Evolutionary conservation across 2,888 invertebrate species (phyloP), one percentile per base, ranked within the genome.

Genomic region (Tachina fera): DNA sequence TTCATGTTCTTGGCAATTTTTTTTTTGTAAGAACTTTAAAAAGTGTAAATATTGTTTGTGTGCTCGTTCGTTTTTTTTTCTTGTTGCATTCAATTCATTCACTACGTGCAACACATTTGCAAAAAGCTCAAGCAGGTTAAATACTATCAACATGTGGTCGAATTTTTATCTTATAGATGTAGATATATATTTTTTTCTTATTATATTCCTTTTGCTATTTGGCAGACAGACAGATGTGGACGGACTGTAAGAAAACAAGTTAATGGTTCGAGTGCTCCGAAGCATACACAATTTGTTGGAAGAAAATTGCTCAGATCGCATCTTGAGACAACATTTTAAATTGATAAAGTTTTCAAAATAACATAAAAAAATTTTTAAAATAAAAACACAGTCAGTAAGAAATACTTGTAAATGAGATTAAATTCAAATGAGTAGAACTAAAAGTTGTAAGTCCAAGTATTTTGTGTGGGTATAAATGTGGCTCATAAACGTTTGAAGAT

Each of bases 61-160:
- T n/a, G n/a, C n/a, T n/a, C n/a, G n/a, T n/a, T n/a, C n/a, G n/a
- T n/a, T n/a, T n/a, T n/a, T n/a, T n/a, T n/a, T n/a, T 6, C 45
- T 56, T 61, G 75, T 47, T 81, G 75, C 68, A 75, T 81, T 41
- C 67, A 60, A 63, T 78, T 63, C 56, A 63, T 79, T 53, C 31
- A 14, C 63, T 58, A 84, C 84, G 84, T 84, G 84, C 80, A 76
- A 72, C 67, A 77, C 76, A 81, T 81, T 72, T 53, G 63, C 53
- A 72, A 79, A 77, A 77, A 58, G 60, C 49, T 65, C 65, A 49
- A 77, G 61, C 77, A 81, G 67, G 58, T 84, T 84, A 81, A 81
- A 72, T 81, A 84, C 84, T 84, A 84, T 84, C 84, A 84, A 84
- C 84, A 84, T 84, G 84, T 84, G 80, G 84, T 84, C 80, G 76